Base-by-base conservation (phyloP, 30 jellyfish, hydroid and myxozoan species). In the Mastigias papua region DNA sequence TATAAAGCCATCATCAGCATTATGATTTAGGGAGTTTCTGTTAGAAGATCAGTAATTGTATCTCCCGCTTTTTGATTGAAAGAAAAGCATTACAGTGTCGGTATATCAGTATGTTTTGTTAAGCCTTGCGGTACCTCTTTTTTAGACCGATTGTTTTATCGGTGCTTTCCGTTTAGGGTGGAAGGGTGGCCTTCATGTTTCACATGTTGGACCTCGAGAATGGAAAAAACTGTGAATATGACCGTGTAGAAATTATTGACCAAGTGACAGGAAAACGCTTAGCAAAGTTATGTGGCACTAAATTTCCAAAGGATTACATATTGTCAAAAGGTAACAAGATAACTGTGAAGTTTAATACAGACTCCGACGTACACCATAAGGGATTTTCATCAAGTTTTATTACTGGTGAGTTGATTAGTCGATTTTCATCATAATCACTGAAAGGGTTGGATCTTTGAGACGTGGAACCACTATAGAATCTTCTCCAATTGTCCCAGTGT, bases 191-290 rank as follows among this genome's bases (percentile, higher is more conserved):
- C 20, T 75, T 87, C 21, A 68, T 65, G 46, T 77, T 87, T 48
- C 78, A 63, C 34, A 68, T 87, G 90, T 25, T 87, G 58, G 81
- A 78, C 27, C 77, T 87, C 5, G 81, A 87, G 57, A 49, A 50
- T 25, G 81, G 89, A 11, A 48, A 78, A 9, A 32, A 76, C 21
- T 87, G 96, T 73, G 90, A 76, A 37, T 76, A 66, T 28, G 96
- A 87, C 54, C 78, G 67, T 32, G 82, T 87, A 13, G 96, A 87
- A 63, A 77, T 87, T 15, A 26, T 46, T 2, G 96, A 87, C 51
- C 81, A 76, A 34, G 48, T 19, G 31, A 63, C 90, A 26, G 84
- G 84, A 28, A 57, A 35, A 2, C 30, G 74, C 32, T 22, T 49
- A 20, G 17, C 27, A 27, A 76, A 77, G 72, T 33, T 76, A 16